phyloP scores from a whole-genome alignment of 2,888 invertebrate species.

The Pristionchus japonicus region DNA sequence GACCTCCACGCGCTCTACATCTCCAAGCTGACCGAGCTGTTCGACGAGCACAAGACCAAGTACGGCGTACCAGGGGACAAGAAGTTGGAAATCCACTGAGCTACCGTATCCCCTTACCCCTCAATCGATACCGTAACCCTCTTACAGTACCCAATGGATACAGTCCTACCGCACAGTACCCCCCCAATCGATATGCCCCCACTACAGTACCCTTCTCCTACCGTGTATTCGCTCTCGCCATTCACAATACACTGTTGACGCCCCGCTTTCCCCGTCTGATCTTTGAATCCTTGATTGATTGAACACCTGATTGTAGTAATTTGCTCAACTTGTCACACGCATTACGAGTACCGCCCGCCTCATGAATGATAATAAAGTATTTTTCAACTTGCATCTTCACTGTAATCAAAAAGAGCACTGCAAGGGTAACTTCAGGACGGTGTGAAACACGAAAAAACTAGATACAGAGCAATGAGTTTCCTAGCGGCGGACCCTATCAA shows the following conservation, averaged over 20 bases:
- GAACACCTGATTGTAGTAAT: neutral
- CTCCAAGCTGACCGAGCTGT: slow-evolving; percentile 83
- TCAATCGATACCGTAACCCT: neutral
- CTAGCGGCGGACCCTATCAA: too few relatives aligned
- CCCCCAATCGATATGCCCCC: too few relatives aligned
- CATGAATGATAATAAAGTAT: neutral
- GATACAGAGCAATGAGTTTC: too few relatives aligned
- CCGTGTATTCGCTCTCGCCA: neutral
- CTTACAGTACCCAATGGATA: neutral
- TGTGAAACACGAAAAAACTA: too few relatives aligned
- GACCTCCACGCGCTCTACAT: slow-evolving; percentile 85
- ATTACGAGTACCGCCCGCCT: neutral
- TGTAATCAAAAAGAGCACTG: too few relatives aligned
- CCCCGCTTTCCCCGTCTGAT: neutral
- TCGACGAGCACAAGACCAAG: slow-evolving; percentile 87
- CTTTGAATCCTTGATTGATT: neutral
- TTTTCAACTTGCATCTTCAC: too few relatives aligned
- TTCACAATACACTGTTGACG: neutral
- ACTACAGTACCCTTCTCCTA: neutral
- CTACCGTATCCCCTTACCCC: neutral
- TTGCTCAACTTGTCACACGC: slow-evolving; percentile 5
- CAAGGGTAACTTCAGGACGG: too few relatives aligned
- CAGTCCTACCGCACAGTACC: too few relatives aligned
- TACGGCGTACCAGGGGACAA: slow-evolving; percentile 78
- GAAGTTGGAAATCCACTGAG: slow-evolving; percentile 50